phyloP scores from a whole-genome alignment of 2,888 invertebrate genomes.

The Stenichneumon culpator region DNA sequence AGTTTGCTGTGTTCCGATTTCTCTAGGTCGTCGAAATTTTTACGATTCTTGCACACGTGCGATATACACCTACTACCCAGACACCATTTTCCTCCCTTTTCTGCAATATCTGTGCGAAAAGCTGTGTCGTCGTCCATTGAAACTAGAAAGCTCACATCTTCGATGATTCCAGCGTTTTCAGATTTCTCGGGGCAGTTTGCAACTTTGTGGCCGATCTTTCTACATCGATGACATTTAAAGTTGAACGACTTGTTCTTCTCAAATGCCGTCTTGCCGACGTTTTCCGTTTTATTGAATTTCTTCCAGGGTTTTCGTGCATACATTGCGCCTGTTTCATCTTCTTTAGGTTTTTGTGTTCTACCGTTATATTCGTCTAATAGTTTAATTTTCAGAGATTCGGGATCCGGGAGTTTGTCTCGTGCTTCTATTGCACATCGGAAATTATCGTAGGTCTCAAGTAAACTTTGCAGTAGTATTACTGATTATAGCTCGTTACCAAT shows the following conservation, averaged over 20 bases:
- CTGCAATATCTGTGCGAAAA: neutral
- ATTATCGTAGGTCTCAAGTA: slow-evolving; percentile 50
- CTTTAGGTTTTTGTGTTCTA: slow-evolving; percentile 43
- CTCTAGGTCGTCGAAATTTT: slow-evolving; percentile 39
- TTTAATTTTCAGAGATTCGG: slow-evolving; percentile 67
- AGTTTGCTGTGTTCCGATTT: slow-evolving; percentile 41
- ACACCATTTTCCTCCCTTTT: slow-evolving; percentile 44
- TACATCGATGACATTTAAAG: slow-evolving; percentile 28
- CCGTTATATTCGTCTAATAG: slow-evolving; percentile 65
- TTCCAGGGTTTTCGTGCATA: slow-evolving; percentile 44
- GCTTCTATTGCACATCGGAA: slow-evolving; percentile 66
- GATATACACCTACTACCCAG: neutral
- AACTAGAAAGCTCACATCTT: slow-evolving; percentile 43
- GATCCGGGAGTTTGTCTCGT: slow-evolving; percentile 68
- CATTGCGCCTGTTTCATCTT: slow-evolving; percentile 53
- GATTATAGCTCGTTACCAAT: slow-evolving; percentile 77
- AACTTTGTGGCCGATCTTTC: slow-evolving; percentile 50
- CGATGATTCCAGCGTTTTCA: slow-evolving; percentile 23
- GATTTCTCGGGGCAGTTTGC: slow-evolving; percentile 32
- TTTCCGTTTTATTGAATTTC: slow-evolving; percentile 5
- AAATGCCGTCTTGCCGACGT: slow-evolving; percentile 17
- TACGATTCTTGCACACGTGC: slow-evolving; percentile 58
- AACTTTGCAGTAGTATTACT: slow-evolving; percentile 73
- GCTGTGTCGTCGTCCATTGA: neutral
- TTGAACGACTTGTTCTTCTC: slow-evolving; percentile 35